Percentiles rank a stretch among this genome's conserved stretches.
These are phyloP conservation scores for Apotomis turbidana DNA, from an alignment of 2,888 invertebrate species.

Conservation along the genomic window DNA sequence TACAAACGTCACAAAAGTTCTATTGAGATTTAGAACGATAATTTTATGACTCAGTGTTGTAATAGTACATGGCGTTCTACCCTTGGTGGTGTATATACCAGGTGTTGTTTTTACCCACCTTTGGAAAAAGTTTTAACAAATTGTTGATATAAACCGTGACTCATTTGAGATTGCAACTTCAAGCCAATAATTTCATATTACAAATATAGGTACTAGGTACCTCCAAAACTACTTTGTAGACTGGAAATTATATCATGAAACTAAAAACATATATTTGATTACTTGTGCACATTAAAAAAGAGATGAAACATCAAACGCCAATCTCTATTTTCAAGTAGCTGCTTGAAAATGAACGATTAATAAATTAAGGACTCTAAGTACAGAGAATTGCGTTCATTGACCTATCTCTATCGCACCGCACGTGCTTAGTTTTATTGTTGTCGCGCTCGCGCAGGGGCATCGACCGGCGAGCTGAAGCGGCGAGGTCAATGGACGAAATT, in stretches of 20 bases:
- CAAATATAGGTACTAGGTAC: background rate
- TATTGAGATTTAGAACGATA: background rate
- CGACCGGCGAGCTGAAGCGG: no score
- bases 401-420: no score
- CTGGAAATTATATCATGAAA: background rate
- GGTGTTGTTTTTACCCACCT: background rate
- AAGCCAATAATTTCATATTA: background rate
- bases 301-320: background rate
- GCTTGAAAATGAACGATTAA: background rate
- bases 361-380: no score
- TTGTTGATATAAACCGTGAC: background rate
- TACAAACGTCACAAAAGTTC: background rate
- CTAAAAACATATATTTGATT: background rate
- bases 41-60: background rate
- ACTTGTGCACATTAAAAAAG: background rate
- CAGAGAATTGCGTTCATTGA: no score
- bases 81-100: background rate
- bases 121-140: background rate
- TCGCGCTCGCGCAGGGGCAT: no score
- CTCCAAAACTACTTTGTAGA: constrained; percentile 5
- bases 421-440: no score
- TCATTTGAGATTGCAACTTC: background rate
- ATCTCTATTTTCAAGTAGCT: constrained; percentile 7
- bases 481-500: no score
- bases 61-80: background rate